A percentile compares a stretch with the other conserved stretches of the same genome.
Conservation (phyloP, 2,888 invertebrate species). For the Byasa hedistus region DNA sequence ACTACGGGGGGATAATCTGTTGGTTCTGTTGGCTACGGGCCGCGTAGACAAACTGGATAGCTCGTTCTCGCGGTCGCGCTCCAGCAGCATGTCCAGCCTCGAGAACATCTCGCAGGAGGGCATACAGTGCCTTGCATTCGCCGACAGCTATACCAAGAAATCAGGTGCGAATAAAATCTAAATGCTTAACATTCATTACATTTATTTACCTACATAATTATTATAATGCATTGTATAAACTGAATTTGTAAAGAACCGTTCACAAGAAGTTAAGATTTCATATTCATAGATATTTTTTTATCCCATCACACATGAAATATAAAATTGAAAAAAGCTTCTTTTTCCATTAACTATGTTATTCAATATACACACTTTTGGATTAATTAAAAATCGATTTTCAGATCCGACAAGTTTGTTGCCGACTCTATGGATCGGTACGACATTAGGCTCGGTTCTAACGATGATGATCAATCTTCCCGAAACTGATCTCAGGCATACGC, state of each 20-base stretch:
- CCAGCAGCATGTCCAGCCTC: slow-evolving; percentile 98
- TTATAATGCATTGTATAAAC: no score
- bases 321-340: no score
- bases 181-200: no score
- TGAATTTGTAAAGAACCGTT: no score
- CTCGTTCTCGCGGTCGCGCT: slow-evolving; percentile 96
- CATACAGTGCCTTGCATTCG: slow-evolving; percentile 96
- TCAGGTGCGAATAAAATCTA: slow-evolving; percentile 83
- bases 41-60: slow-evolving; percentile 97
- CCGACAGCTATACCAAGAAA: slow-evolving; percentile 96
- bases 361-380: no score
- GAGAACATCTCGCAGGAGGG: slow-evolving; percentile 98
- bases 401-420: slow-evolving; percentile 91
- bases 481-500: slow-evolving; percentile 88
- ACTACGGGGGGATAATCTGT: slow-evolving; percentile 54
- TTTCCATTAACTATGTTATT: no score
- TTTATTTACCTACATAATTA: no score
- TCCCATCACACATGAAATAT: no score
- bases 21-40: slow-evolving; percentile 74
- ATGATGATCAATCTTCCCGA: slow-evolving; percentile 92
- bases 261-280: no score
- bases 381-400: slow-evolving; percentile 51
- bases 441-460: slow-evolving; percentile 96
- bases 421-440: slow-evolving; percentile 98
- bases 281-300: no score